Evolutionary conservation across 2,888 invertebrate species (phyloP).

Genomic region (Agrotis ipsilon): DNA sequence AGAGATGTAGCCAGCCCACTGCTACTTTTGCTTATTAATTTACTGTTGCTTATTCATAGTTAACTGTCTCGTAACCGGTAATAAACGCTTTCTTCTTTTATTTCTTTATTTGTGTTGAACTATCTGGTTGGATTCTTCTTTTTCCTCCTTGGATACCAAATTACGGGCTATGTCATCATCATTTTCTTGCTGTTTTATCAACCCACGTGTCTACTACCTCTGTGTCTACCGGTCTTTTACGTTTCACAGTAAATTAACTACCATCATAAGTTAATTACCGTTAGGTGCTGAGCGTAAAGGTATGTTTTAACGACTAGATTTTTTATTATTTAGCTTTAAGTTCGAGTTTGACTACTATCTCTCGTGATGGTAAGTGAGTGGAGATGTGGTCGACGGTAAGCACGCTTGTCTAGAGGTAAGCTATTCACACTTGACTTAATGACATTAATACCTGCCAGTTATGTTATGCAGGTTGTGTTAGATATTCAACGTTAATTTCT

Average conservation of each 20-base stretch:
- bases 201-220: background rate
- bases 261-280: constrained; percentile 9
- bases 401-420: no score
- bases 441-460: constrained; percentile 2
- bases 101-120: background rate
- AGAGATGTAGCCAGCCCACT: no score
- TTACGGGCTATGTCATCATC: no score
- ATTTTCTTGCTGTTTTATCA: background rate
- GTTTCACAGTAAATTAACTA: constrained; percentile 15
- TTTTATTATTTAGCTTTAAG: no score
- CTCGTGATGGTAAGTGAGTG: no score
- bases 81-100: background rate
- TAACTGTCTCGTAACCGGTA: background rate
- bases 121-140: background rate
- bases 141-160: background rate
- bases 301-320: background rate
- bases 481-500: constrained; percentile 14
- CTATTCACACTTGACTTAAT: background rate
- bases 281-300: background rate
- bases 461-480: background rate
- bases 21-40: no score
- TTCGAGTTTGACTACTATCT: no score
- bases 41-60: no score
- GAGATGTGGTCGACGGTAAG: no score
- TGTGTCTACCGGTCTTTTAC: background rate